These are phyloP conservation scores for Zaprionus camerounensis DNA, from an alignment of 1,140 invertebrate species.

Conservation along the genomic window DNA sequence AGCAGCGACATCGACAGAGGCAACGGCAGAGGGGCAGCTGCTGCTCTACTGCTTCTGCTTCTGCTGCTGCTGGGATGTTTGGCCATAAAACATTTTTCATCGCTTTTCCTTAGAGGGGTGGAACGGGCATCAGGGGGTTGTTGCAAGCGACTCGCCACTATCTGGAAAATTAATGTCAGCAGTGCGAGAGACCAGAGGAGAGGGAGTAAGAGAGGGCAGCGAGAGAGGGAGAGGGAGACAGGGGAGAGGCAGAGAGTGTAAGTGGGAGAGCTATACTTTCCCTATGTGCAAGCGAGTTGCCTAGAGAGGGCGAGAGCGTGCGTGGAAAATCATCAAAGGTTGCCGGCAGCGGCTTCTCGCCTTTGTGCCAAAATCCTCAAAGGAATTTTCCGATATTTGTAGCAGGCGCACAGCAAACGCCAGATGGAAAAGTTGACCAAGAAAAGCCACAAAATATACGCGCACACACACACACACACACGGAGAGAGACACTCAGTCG, in stretches of 20 bases:
- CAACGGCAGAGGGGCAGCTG: constrained; percentile 28
- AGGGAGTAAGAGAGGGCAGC: constrained; percentile 4
- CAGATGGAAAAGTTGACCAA: constrained; percentile 73
- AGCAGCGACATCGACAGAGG: constrained; percentile 5
- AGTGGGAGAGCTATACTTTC: not conserved
- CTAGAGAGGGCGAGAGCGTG: constrained; percentile 41
- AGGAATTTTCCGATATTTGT: constrained; percentile 84
- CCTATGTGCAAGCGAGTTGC: constrained; percentile 7
- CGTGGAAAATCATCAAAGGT: constrained; percentile 82
- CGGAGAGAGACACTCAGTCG: constrained; percentile 18
- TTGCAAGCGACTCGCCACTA: constrained; percentile 69
- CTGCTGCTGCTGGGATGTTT: constrained; percentile 32
- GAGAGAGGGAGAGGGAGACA: constrained; percentile 6
- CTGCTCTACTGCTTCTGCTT: constrained; percentile 23
- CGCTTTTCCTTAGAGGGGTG: constrained; percentile 39
- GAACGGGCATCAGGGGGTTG: constrained; percentile 66
- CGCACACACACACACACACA: constrained; percentile 25
- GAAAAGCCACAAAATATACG: constrained; percentile 68
- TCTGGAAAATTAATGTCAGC: constrained; percentile 66
- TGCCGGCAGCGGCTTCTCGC: constrained; percentile 76
- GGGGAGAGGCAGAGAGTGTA: not conserved
- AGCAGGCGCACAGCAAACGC: constrained; percentile 73
- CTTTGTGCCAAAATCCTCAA: constrained; percentile 84
- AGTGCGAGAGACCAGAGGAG: not conserved
- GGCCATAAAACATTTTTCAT: constrained; percentile 76